Base-by-base conservation (phyloP, 1,140 invertebrate genomes). In the Diploscapter pachys region DNA sequence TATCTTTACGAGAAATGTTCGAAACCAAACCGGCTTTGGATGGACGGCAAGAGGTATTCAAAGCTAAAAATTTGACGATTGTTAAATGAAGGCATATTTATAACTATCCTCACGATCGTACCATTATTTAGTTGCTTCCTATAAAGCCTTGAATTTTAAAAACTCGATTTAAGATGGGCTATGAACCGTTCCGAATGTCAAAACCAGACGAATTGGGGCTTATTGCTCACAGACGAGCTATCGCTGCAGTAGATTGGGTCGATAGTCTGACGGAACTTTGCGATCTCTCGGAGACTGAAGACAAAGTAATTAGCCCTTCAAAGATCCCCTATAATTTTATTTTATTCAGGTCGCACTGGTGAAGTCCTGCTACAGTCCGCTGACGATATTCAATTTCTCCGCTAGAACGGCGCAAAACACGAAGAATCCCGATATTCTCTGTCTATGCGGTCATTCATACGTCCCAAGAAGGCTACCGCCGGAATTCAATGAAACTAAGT, bases 361-460 rank as follows among this genome's bases (percentile, higher is more conserved):
- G 2, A 84, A 84, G 56, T 53, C 76, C 31, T 85, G 82, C 66
- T 84, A 85, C 50, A 81, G 82, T 3, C 83, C 83, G 8, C 68
- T 84, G 31, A 84, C 84, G 5, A 85, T 84, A 59, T 84, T 84
- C 80, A 84, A 84, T 63, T 81, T 85, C 64, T 82, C 84, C n/a
- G 84, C 82, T 3, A 55, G 83, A 54, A 84, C 83, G 9, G 82
- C 80, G 4, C 83, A 84, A 71, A 85, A 85, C 66, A 85, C 84
- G 8, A 79, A 83, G 65, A 85, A 85, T 75, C 79, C 81, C 4
- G 84, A 84, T 75, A 85, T 84, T 71, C 67, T 84, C 5, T 84
- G 83, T 69, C 76, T 84, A 4, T 81, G 81, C 68, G 77, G 74
- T 6, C 79, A 81, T 67, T 85, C 79, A 4, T 84, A 80, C 72